A percentile compares a stretch with the other conserved stretches of the same genome.
These are phyloP conservation scores for Brachyhypopomus gauderio DNA, from an alignment of 2,113 vertebrate species.

Conservation along the genomic window DNA sequence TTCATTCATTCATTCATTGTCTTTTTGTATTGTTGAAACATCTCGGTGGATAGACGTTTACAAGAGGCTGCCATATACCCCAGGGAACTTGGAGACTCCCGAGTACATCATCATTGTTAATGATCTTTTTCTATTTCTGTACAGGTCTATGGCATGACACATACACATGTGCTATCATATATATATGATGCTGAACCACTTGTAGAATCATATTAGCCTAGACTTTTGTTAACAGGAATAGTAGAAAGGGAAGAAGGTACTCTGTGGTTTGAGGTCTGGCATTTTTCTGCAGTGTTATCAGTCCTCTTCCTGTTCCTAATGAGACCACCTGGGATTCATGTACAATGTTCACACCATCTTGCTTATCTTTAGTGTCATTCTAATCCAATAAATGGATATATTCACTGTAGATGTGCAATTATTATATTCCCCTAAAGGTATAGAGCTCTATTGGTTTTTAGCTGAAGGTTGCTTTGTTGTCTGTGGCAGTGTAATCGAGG, in stretches of 20 bases:
- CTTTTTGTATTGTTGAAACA: neutral
- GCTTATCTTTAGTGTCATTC: neutral
- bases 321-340: neutral
- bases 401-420: slow-evolving; percentile 7
- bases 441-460: slow-evolving; percentile 1
- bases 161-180: too few species aligned
- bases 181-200: too few species aligned
- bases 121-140: too few species aligned
- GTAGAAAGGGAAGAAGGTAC: neutral
- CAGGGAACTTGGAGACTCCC: too few species aligned
- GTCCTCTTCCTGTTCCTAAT: neutral
- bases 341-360: neutral
- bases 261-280: neutral
- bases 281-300: neutral
- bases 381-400: slow-evolving; percentile 1
- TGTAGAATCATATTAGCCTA: too few species aligned
- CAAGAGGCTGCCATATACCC: too few species aligned
- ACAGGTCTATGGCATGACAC: too few species aligned
- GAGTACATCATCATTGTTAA: too few species aligned
- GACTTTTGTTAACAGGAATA: too few species aligned
- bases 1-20: too few species aligned
- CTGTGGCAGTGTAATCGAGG: neutral
- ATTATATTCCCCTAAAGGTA: neutral
- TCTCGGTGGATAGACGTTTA: neutral
- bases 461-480: neutral